Evolutionary conservation across 2,888 invertebrate species (phyloP).

Genomic region (Charanyca ferruginea): DNA sequence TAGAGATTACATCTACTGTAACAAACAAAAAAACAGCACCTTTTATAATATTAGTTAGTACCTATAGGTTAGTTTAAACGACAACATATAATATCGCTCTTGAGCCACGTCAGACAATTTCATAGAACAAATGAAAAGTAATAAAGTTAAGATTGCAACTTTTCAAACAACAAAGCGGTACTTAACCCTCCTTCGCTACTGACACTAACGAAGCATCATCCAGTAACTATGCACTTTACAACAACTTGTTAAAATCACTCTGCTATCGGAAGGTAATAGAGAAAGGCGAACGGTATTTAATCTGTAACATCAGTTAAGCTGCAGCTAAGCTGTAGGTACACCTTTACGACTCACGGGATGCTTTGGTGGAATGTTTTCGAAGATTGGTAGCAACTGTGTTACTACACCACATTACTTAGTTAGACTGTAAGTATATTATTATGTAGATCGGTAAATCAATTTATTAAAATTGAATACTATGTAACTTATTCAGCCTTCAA

Average conservation of each 20-base stretch:
- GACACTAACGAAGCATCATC: slow-evolving; percentile 12
- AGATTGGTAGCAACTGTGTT: neutral
- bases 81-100: neutral
- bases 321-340: slow-evolving; percentile 22
- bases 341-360: neutral
- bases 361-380: neutral
- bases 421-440: too few relatives aligned
- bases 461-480: too few relatives aligned
- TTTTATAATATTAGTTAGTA: too few relatives aligned
- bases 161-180: slow-evolving; percentile 29
- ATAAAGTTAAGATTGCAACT: slow-evolving; percentile 16
- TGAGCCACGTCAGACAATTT: neutral
- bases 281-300: slow-evolving; percentile 19
- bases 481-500: too few relatives aligned
- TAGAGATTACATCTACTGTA: too few relatives aligned
- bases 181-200: neutral
- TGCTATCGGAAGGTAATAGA: neutral
- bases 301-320: slow-evolving; percentile 29
- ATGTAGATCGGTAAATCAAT: too few relatives aligned
- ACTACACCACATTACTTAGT: too few relatives aligned
- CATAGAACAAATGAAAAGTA: slow-evolving; percentile 4
- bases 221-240: slow-evolving; percentile 19
- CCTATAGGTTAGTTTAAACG: too few relatives aligned
- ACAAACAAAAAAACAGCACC: too few relatives aligned
- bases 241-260: slow-evolving; percentile 16